Conservation (phyloP, 1,140 invertebrate species). For the Teleogryllus occipitalis region DNA sequence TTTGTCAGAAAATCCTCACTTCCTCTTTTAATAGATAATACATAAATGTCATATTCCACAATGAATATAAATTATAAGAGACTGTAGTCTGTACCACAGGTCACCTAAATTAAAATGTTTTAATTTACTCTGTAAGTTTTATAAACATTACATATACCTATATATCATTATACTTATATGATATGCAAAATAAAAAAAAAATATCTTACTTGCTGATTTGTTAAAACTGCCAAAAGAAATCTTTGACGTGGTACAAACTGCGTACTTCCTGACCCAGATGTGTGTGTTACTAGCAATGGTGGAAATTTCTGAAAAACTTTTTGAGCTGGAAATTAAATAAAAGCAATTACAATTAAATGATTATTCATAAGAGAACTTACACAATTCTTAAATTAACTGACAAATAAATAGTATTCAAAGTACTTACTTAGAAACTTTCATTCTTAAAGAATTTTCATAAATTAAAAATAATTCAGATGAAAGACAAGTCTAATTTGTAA, state of each 20-base stretch:
- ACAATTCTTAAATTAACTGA: neutral
- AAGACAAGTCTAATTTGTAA: too few species aligned
- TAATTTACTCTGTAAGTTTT: too few species aligned
- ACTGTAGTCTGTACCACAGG: too few species aligned
- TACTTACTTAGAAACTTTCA: neutral
- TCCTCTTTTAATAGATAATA: too few species aligned
- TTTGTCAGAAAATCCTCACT: too few species aligned
- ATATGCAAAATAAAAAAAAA: neutral
- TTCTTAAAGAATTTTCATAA: too few species aligned
- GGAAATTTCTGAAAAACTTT: slow-evolving; percentile 53
- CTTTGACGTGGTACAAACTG: slow-evolving; percentile 58
- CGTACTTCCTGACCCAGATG: slow-evolving; percentile 26
- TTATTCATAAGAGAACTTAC: neutral
- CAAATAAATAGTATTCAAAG: neutral
- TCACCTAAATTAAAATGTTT: too few species aligned
- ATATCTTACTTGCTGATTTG: slow-evolving; percentile 48
- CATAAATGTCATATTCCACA: too few species aligned
- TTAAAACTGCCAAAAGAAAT: slow-evolving; percentile 50
- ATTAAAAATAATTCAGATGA: too few species aligned
- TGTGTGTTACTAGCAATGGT: slow-evolving; percentile 35
- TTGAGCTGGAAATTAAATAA: slow-evolving; percentile 37
- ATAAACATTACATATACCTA: too few species aligned
- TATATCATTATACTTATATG: too few species aligned
- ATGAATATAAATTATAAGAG: too few species aligned
- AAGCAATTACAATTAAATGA: neutral